These are phyloP conservation scores for Lithobates sylvaticus DNA, from an alignment of 2,797 vertebrate genomes.

Conservation along the genomic window DNA sequence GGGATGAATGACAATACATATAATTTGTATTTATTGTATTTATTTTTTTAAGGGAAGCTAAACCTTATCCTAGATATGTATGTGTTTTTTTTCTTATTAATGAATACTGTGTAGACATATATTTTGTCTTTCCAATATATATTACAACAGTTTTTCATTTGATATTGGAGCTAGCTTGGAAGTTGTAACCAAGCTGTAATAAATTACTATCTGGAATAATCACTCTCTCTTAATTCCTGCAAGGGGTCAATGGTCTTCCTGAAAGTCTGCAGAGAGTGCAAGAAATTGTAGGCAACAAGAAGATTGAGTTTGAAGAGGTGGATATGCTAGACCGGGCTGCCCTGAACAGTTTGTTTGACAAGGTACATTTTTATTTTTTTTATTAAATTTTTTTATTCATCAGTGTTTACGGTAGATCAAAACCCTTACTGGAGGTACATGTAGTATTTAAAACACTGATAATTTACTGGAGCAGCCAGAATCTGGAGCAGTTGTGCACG, in stretches of 20 bases:
- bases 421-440: too few relatives aligned
- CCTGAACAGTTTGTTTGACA: conserved; percentile 85
- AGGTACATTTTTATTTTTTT: conserved; percentile 81
- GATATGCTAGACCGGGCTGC: conserved; percentile 86
- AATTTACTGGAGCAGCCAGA: too few relatives aligned
- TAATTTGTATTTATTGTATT: too few relatives aligned
- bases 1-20: too few relatives aligned
- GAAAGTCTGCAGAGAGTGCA: conserved; percentile 91
- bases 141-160: neutral
- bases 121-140: neutral
- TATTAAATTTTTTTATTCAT: too few relatives aligned
- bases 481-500: too few relatives aligned
- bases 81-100: too few relatives aligned
- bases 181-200: neutral
- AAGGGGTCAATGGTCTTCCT: conserved; percentile 80
- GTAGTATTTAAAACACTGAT: too few relatives aligned
- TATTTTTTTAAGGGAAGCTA: too few relatives aligned
- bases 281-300: conserved; percentile 78
- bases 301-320: conserved; percentile 88
- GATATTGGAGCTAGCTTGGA: neutral
- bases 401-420: too few relatives aligned
- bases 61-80: too few relatives aligned
- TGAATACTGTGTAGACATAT: neutral
- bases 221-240: neutral
- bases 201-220: neutral